Evolutionary conservation across 2,113 vertebrate genomes (phyloP), one percentile per base, ranked within the genome.

Genomic region (Rhinoderma darwinii): DNA sequence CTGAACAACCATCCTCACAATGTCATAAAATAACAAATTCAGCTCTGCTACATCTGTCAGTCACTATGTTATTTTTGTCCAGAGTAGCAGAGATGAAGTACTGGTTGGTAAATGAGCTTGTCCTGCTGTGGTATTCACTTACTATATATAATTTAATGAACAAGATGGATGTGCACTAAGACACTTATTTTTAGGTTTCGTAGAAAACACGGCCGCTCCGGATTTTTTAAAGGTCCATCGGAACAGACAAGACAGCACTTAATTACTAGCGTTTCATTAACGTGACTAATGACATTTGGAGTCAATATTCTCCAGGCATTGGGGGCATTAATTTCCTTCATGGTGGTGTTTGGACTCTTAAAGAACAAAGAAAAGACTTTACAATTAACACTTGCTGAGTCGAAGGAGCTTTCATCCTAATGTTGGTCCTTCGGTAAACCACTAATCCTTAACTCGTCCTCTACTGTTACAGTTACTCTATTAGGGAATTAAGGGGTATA

Each of bases 261-360:
- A 47, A 82, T 68, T 82, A 81, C 78, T 17, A 61, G 59, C 61
- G 68, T 82, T 82, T 70, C 80, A 66, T 70, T 82, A 82, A 82
- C 59, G 70, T 70, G 80, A 82, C 80, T 66, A 81, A 81, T 63
- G 54, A 81, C 78, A 81, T 81, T 41, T 61, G 41, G 17, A 66
- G 61, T 82, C 80, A 41, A 82, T 70, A 70, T 82, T 68, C 80
- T 82, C 39, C 30, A 68, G 80, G 61, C 80, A 82, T 50, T 17
- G 14, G 80, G n/a, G 18, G 43, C 80, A 68, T 68, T 82, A 41
- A 6, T 70, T 82, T 30, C 27, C 61, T 68, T 70, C 15, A 82
- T 44, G 66, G 6, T 66, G 39, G 41, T 47, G n/a, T 82, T 82
- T 32, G 15, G 59, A 82, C 17, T 68, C 27, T 82, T 50, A 50